Conservation (phyloP, 2,888 invertebrate species). For the Apotomis betuletana region DNA sequence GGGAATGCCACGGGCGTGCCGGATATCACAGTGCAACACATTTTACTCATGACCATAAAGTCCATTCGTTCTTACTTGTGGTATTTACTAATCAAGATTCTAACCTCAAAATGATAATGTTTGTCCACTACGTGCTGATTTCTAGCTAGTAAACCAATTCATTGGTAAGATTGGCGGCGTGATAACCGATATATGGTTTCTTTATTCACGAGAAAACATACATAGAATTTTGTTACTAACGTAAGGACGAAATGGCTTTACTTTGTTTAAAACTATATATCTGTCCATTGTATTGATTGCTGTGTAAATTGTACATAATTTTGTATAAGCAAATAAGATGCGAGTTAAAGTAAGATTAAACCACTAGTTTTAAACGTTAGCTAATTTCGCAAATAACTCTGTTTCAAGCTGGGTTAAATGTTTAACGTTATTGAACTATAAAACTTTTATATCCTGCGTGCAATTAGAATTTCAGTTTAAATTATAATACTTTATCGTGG, state of each 20-base stretch:
- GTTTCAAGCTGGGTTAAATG: slow-evolving; percentile 17
- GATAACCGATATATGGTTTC: too few species aligned
- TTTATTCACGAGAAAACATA: too few species aligned
- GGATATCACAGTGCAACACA: slow-evolving; percentile 50
- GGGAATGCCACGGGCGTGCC: slow-evolving; percentile 54
- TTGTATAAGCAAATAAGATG: not conserved
- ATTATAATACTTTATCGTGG: not conserved
- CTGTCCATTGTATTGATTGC: too few species aligned
- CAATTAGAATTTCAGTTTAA: slow-evolving; percentile 6
- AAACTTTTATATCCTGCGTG: slow-evolving; percentile 23
- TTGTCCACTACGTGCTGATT: too few species aligned
- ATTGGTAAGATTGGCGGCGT: too few species aligned
- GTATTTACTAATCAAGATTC: too few species aligned
- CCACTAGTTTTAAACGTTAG: slow-evolving; percentile 14
- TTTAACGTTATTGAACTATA: slow-evolving; percentile 10
- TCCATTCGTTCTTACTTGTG: slow-evolving; percentile 2
- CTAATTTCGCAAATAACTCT: slow-evolving; percentile 27
- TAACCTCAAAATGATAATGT: too few species aligned
- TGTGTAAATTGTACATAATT: not conserved
- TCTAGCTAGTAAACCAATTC: too few species aligned
- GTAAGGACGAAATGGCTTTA: too few species aligned
- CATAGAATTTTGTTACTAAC: too few species aligned
- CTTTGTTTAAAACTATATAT: too few species aligned
- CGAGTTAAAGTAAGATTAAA: not conserved
- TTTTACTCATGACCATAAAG: slow-evolving; percentile 39